Evolutionary conservation across 2,113 vertebrate species (phyloP).

Genomic region (Hydrochoerus hydrochaeris): DNA sequence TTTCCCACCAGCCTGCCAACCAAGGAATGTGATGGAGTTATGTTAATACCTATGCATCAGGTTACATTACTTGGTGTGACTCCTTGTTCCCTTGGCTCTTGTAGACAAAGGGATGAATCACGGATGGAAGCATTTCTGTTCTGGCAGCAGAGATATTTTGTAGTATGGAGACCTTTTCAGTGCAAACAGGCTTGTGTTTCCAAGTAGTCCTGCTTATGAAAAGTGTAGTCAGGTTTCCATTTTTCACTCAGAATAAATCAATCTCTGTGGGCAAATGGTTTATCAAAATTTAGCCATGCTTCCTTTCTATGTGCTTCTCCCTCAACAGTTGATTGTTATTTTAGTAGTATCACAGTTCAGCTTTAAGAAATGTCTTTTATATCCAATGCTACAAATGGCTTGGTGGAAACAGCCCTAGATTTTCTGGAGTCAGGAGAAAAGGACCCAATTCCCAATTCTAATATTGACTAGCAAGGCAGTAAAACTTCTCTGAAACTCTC

Average conservation of each 20-base stretch:
- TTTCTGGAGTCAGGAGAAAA: neutral
- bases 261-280: neutral
- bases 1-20: neutral
- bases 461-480: neutral
- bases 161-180: neutral
- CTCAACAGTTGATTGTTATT: neutral
- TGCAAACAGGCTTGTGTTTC: neutral
- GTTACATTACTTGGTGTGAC: neutral
- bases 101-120: neutral
- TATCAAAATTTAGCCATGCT: neutral
- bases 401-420: neutral
- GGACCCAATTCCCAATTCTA: neutral
- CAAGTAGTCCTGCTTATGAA: neutral
- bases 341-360: neutral
- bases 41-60: neutral
- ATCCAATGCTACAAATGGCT: neutral
- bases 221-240: neutral
- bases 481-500: slow-evolving; percentile 3
- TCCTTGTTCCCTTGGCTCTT: neutral
- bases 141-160: neutral
- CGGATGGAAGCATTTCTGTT: neutral
- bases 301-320: neutral
- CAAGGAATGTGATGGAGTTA: neutral
- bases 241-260: slow-evolving; percentile 21
- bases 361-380: neutral